Evolutionary conservation across 2,113 vertebrate species (phyloP).

Genomic region (Promerops cafer): DNA sequence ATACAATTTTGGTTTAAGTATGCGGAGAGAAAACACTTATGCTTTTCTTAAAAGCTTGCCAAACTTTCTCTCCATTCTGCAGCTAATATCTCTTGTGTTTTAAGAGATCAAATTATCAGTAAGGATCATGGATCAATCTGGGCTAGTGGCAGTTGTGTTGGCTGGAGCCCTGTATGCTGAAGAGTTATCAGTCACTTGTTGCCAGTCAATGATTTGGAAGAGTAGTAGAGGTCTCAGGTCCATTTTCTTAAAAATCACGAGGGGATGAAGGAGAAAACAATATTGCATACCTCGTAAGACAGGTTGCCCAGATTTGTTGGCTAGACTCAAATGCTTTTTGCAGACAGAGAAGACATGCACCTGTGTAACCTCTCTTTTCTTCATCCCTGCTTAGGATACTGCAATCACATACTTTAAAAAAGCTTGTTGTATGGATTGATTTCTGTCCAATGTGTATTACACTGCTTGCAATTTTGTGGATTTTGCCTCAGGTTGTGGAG

Average conservation of each 20-base stretch:
- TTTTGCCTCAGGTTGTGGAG: not conserved
- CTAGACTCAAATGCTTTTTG: not conserved
- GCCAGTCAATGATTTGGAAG: fast-evolving
- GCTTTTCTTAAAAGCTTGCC: not conserved
- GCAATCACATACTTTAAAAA: not conserved
- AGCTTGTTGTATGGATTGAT: not conserved
- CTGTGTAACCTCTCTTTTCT: not conserved
- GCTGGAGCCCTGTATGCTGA: not conserved
- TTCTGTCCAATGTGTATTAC: not conserved
- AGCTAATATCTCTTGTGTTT: not conserved
- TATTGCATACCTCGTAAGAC: not conserved
- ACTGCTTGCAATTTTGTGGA: not conserved
- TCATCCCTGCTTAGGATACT: not conserved
- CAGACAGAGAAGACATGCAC: not conserved
- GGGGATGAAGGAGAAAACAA: not conserved
- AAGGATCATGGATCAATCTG: not conserved
- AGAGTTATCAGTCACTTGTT: not conserved
- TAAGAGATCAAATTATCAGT: not conserved
- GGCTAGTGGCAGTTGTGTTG: not conserved
- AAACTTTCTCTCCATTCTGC: not conserved
- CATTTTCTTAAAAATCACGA: not conserved
- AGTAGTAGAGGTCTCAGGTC: not conserved
- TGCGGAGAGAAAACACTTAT: not conserved
- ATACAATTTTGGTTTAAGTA: not conserved
- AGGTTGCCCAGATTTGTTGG: not conserved